Percentiles rank a stretch among this genome's conserved stretches.
Conservation (phyloP, 2,888 invertebrate species). For the Embidobia sp. region DNA sequence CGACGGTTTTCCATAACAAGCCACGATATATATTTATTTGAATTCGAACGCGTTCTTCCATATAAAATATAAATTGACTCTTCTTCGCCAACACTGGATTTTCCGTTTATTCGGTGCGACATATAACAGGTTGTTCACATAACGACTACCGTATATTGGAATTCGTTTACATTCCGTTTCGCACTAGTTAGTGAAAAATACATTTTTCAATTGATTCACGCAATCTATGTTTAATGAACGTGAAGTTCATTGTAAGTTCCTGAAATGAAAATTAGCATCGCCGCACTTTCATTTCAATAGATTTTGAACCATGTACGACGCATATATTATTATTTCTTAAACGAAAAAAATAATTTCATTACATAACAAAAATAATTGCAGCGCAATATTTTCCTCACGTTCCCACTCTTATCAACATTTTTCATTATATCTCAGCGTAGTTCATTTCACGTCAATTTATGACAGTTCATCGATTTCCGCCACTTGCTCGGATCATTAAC, state of each 20-base stretch:
- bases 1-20: too few relatives aligned
- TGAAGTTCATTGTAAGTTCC: too few relatives aligned
- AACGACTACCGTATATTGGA: background rate
- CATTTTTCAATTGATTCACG: background rate
- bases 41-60: too few relatives aligned
- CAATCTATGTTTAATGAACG: background rate
- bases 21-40: too few relatives aligned
- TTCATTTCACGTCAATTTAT: slow-evolving; percentile 50
- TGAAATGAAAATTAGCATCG: too few relatives aligned
- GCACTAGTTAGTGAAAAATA: background rate
- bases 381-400: slow-evolving; percentile 5
- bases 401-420: slow-evolving; percentile 23
- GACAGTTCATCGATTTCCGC: slow-evolving; percentile 56
- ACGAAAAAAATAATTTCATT: background rate
- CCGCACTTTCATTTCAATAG: too few relatives aligned
- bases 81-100: too few relatives aligned
- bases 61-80: too few relatives aligned
- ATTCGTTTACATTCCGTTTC: slow-evolving; percentile 1
- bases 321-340: too few relatives aligned
- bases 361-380: slow-evolving; percentile 18
- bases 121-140: too few relatives aligned
- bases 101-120: too few relatives aligned
- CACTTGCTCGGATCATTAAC: slow-evolving; percentile 62
- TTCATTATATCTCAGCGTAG: slow-evolving; percentile 20
- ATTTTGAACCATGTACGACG: too few relatives aligned